Base-by-base conservation (phyloP, 1,140 invertebrate genomes). In the Ruditapes philippinarum region DNA sequence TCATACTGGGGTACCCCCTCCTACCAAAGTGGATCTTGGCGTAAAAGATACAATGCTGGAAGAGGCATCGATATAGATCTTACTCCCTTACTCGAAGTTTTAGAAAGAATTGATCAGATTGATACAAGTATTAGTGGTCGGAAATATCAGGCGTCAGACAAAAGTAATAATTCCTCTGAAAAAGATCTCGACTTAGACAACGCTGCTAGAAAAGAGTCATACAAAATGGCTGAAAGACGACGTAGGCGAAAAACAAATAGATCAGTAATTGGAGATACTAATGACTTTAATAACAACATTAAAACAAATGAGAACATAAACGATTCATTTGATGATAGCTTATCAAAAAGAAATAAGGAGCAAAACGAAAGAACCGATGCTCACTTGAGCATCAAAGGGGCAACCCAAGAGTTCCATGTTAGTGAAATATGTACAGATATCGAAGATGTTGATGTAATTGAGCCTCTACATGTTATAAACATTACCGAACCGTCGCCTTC, bases 1-100 rank as follows among this genome's bases (percentile, higher is more conserved):
- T 80, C 85, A 11, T 88, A 80, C 76, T 88, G 85, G 74, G 85
- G 76, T 28, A 88, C 70, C 36, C n/a, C 74, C 0, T 36, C 9
- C 4, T 88, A 88, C 36, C 38, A 65, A 38, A 62, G 9, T 0
- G 85, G 85, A 51, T 88, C 85, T 19, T 88, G 85, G 85, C n/a
- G 76, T 9, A 88, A 88, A 80, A 73, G 85, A 38, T 80, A 80
- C 42, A 79, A 42, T 31, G 85, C 49, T 36, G 76, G 85, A 22
- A 65, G 54, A 79, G 68, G 45, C 25, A 79, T 25, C 1, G 85
- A 88, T 38, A 70, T 88, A 22, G 85, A 88, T 25, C 62, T 88
- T 33, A 22, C 74, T 1, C 85, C 85, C 7, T 45, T 88, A 22
- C 45, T 88, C 1, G 54, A 88, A 33, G 85, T 88, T 54, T 42